Evolutionary conservation across 2,113 vertebrate species (phyloP).

Genomic region (Ivindomyrus marchei): DNA sequence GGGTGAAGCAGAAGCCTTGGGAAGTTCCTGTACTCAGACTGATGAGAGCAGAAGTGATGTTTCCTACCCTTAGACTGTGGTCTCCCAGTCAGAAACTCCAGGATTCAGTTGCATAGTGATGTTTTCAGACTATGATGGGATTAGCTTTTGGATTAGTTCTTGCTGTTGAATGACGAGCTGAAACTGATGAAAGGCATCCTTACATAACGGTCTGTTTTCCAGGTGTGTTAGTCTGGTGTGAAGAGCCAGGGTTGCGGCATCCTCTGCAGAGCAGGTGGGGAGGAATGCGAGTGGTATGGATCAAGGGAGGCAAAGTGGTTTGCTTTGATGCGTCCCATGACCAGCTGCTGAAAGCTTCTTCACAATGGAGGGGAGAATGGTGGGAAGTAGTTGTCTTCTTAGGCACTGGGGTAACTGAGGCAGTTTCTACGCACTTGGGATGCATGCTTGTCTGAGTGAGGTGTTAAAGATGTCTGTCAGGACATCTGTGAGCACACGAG

Average conservation of each 20-base stretch:
- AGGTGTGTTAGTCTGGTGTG: not conserved
- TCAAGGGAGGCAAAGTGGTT: not conserved
- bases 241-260: not conserved
- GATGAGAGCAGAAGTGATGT: not conserved
- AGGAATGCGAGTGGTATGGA: too few relatives aligned
- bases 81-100: not conserved
- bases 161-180: not conserved
- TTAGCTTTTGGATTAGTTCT: not conserved
- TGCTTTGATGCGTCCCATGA: not conserved
- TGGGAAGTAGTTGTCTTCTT: not conserved
- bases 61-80: not conserved
- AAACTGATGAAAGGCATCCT: not conserved
- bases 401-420: not conserved
- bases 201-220: not conserved
- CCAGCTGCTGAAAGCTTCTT: not conserved
- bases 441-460: not conserved
- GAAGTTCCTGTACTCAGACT: not conserved
- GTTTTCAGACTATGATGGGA: not conserved
- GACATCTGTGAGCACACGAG: not conserved
- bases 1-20: not conserved
- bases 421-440: not conserved
- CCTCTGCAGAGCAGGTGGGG: not conserved
- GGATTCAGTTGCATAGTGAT: not conserved
- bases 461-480: not conserved
- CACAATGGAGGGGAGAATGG: not conserved